phyloP scores from a whole-genome alignment of 2,888 invertebrate genomes.

The Resseliella maxima region DNA sequence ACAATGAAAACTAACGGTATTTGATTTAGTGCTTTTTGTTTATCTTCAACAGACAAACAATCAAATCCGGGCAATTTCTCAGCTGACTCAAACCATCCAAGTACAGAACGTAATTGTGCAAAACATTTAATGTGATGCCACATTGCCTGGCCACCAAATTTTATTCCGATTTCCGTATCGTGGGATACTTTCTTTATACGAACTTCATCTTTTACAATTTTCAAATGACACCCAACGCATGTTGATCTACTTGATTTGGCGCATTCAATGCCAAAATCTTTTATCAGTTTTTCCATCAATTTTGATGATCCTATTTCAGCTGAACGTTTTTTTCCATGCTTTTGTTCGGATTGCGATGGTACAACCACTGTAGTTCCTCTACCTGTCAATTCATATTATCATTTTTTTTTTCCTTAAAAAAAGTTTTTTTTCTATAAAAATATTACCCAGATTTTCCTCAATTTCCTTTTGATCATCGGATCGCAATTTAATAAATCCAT shows the following conservation, averaged over 20 bases:
- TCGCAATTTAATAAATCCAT: conserved; percentile 80
- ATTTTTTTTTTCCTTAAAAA: too few relatives aligned
- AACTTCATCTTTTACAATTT: conserved; percentile 80
- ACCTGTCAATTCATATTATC: conserved; percentile 36
- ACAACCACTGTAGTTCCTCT: conserved; percentile 65
- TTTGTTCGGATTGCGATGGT: conserved; percentile 67
- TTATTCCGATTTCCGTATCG: conserved; percentile 81
- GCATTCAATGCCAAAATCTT: conserved; percentile 84
- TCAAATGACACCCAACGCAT: conserved; percentile 86
- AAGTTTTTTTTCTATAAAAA: conserved; percentile 47
- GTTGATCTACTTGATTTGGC: conserved; percentile 84
- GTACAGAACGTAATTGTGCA: conserved; percentile 73
- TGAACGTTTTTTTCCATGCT: conserved; percentile 71
- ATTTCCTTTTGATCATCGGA: conserved; percentile 87
- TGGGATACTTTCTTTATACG: conserved; percentile 87
- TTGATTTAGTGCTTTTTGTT: conserved; percentile 72
- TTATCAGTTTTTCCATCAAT: conserved; percentile 67
- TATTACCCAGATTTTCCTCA: conserved; percentile 74
- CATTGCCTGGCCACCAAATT: conserved; percentile 84
- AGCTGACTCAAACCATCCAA: conserved; percentile 80
- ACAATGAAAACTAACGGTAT: conserved; percentile 72
- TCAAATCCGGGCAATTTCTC: conserved; percentile 82
- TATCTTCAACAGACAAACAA: conserved; percentile 77
- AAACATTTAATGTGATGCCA: conserved; percentile 97
- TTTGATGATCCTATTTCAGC: conserved; percentile 62